A percentile compares a stretch with the other conserved stretches of the same genome.
Conservation (phyloP, 2,113 vertebrate species). For the Platysternon megacephalum region DNA sequence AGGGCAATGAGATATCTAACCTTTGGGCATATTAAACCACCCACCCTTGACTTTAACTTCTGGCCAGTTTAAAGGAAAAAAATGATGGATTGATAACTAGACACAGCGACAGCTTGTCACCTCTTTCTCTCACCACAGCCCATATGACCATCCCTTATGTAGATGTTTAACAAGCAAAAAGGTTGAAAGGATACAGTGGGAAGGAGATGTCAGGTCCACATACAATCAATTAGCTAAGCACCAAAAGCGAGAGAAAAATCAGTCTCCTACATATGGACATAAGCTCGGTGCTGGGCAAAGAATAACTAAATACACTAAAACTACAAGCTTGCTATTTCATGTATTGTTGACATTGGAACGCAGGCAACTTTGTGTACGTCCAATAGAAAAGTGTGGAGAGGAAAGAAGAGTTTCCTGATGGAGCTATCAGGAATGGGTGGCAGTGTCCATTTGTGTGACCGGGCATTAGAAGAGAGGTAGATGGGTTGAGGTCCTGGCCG, state of each 20-base stretch:
- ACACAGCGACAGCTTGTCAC: neutral
- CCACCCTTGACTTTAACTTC: neutral
- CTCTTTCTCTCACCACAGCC: conserved; percentile 15
- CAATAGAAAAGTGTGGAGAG: conserved; percentile 12
- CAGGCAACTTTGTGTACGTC: conserved; percentile 1
- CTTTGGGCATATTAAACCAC: neutral
- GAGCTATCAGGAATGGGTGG: conserved; percentile 33
- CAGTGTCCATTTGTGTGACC: conserved; percentile 33
- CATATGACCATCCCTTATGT: neutral
- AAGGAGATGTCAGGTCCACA: neutral
- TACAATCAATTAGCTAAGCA: neutral
- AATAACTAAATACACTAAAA: neutral
- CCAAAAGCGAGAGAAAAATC: neutral
- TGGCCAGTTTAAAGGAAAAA: neutral
- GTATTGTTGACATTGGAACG: conserved; percentile 34
- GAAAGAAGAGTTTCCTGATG: conserved; percentile 28
- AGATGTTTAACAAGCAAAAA: conserved; percentile 16
- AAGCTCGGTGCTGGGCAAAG: neutral
- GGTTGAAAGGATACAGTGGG: neutral
- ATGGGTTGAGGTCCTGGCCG: conserved; percentile 29
- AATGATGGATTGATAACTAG: neutral
- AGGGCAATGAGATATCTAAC: neutral
- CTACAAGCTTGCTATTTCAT: conserved; percentile 14
- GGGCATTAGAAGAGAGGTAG: conserved; percentile 14
- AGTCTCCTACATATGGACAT: neutral